Evolutionary conservation across 2,797 vertebrate genomes (phyloP), one percentile per base, ranked within the genome.

Genomic region (Dallia pectoralis): DNA sequence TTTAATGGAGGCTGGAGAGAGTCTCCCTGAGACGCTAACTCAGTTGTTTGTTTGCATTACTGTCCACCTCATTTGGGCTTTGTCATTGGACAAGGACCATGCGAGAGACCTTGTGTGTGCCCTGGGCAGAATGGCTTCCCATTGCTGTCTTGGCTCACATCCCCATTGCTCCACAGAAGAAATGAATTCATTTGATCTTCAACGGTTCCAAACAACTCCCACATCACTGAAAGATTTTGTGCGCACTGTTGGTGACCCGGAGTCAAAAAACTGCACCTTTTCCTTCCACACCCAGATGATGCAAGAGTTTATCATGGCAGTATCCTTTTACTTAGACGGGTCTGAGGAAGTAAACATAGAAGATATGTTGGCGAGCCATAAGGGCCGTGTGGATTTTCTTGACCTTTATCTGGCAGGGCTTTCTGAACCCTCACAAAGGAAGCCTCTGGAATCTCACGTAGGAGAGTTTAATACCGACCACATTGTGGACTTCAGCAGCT

Each of bases 321-420:
- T 84, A 0, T 86, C 81, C 48, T 88, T 91, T 76, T 92, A 89
- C 77, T 63, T 92, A 47, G 84, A 83, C 40, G 33, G 47, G 15
- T 74, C 81, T 0, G 6, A 25, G 0, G 33, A 62, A 4, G 74
- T 70, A 1, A 70, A 77, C 15, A 66, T 79, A 12, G 62, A 77
- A 19, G 61, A 81, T 25, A 68, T 87, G 25, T 62, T 92, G 53
- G 66, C 82, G 12, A 71, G 77, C 4, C 73, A 84, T 18, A 76
- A 79, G 65, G 53, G 14, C 0, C 27, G 33, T 3, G 74, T 75
- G 0, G 72, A 84, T 15, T 84, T 88, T 70, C 81, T 91, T 1
- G 82, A 90, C 30, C n/a, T 84, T 18, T 93, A 93, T 76, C 33
- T 93, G 73, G 83, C 88, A 0, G 93, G 89, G 0, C 88, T 94